Evolutionary conservation across 1,140 invertebrate species (phyloP), one percentile per base, ranked within the genome.

Genomic region (Polyergus mexicanus): DNA sequence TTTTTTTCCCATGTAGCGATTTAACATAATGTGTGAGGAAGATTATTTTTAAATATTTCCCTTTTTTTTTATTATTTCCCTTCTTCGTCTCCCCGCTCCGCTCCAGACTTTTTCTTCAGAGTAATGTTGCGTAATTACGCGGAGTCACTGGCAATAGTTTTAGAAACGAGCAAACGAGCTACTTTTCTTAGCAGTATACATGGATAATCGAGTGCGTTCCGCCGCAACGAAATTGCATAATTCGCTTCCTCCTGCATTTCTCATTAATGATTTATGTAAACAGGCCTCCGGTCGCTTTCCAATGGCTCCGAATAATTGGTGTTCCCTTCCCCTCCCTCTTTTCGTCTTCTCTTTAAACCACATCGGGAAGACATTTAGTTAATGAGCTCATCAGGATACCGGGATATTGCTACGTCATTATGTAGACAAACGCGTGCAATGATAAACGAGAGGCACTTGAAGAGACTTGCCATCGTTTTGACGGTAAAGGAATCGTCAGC

Each of bases 331-430:
- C 1, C 47, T 5, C 1, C 16, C 16, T 19, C 47, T 16, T 47
- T 47, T 47, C 41, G 1, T 0, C 13, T 51, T 7, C 19, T 7
- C 38, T 72, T 60, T 72, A 72, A 72, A 35, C 68, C 47, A 83
- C 25, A 72, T 83, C 54, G 78, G 38, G 13, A 74, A 54, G 60
- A 44, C 25, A 60, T 38, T 81, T 58, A 44, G 66, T 81, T 81
- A 60, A 83, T 83, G 54, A 83, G 68, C 56, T 83, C 32, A 69
- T 74, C 38, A 25, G 78, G 54, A 58, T 71, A 58, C 11, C 38
- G 16, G 16, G 47, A 81, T 19, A 51, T 56, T 72, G 54, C 13
- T n/a, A 62, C 54, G 10, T 47, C 35, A 44, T 35, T 62, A 32
- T 35, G 38, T 68, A 1, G 51, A 3, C 54, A 28, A 44, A 62